Evolutionary conservation across 2,797 vertebrate genomes (phyloP).

Genomic region (Aeoliscus strigatus): DNA sequence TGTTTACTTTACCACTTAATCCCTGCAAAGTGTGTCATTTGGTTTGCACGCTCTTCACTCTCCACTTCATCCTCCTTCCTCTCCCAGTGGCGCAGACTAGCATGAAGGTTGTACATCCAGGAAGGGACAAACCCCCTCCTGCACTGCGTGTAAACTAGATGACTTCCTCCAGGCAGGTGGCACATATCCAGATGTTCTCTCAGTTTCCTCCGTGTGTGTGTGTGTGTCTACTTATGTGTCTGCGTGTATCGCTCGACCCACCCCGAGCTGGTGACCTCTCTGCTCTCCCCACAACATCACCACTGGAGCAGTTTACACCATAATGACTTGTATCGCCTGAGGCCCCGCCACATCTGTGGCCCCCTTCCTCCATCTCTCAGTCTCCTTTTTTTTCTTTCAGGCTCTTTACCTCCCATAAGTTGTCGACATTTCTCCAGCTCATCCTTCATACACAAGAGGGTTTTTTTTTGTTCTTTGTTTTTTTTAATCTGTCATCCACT

Average conservation of each 20-base stretch:
- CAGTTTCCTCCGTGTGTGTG: constrained; percentile 60
- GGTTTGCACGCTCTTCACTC: constrained; percentile 73
- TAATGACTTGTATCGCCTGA: constrained; percentile 79
- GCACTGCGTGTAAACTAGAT: constrained; percentile 71
- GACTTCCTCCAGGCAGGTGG: constrained; percentile 76
- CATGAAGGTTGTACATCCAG: constrained; percentile 72
- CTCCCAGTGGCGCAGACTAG: constrained; percentile 64
- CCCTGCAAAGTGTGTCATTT: constrained; percentile 66
- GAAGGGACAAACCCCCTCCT: constrained; percentile 64
- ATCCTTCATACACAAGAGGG: constrained; percentile 46
- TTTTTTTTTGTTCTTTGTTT: constrained; percentile 46
- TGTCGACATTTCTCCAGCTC: constrained; percentile 24
- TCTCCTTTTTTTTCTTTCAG: constrained; percentile 32
- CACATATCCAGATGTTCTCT: constrained; percentile 74
- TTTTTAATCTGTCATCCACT: constrained; percentile 1
- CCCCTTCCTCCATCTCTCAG: constrained; percentile 69
- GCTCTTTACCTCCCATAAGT: constrained; percentile 24
- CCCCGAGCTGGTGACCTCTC: constrained; percentile 61
- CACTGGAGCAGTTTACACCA: constrained; percentile 73
- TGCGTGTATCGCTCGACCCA: constrained; percentile 57
- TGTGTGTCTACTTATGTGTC: constrained; percentile 35
- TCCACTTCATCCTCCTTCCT: constrained; percentile 62
- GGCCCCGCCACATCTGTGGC: constrained; percentile 75
- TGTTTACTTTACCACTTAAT: constrained; percentile 73
- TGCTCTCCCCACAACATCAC: constrained; percentile 61